Conservation (phyloP, 2,797 vertebrate genomes). For the Salarias fasciatus region DNA sequence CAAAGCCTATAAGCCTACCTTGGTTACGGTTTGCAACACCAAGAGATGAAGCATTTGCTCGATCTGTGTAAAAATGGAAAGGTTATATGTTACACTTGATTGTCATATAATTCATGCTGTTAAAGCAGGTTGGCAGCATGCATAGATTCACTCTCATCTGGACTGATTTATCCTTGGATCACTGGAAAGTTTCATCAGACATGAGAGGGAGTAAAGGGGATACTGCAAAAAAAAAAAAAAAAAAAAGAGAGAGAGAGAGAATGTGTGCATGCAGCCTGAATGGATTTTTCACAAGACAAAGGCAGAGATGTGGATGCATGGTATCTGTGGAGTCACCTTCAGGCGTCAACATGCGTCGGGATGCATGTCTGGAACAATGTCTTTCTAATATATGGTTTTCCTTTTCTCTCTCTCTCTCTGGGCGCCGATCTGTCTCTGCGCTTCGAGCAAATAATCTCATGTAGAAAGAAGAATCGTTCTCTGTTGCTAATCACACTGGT, state of each 20-base stretch:
- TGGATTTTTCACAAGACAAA: constrained; percentile 58
- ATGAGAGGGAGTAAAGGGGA: constrained; percentile 26
- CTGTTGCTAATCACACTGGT: constrained; percentile 22
- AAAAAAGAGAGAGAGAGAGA: too few relatives aligned
- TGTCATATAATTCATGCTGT: constrained; percentile 58
- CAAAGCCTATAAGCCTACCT: constrained; percentile 90
- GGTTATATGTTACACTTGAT: constrained; percentile 84
- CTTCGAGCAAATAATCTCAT: constrained; percentile 50
- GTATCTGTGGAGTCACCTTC: constrained; percentile 59
- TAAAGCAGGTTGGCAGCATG: constrained; percentile 69
- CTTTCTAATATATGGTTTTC: constrained; percentile 10
- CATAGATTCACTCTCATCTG: constrained; percentile 43
- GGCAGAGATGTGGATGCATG: constrained; percentile 44
- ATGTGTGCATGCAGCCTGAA: constrained; percentile 60
- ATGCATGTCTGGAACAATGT: constrained; percentile 59
- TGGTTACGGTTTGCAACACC: constrained; percentile 97
- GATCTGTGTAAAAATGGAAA: constrained; percentile 92
- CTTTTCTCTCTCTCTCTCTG: constrained; percentile 43
- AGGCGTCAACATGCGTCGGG: constrained; percentile 65
- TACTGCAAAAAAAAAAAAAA: constrained; percentile 2
- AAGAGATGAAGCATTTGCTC: constrained; percentile 97
- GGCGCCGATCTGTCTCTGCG: constrained; percentile 52
- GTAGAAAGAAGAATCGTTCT: constrained; percentile 30
- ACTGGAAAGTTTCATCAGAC: constrained; percentile 7
- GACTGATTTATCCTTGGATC: constrained; percentile 22